Conservation (phyloP, 2,797 vertebrate species). For the Astyanax mexicanus region DNA sequence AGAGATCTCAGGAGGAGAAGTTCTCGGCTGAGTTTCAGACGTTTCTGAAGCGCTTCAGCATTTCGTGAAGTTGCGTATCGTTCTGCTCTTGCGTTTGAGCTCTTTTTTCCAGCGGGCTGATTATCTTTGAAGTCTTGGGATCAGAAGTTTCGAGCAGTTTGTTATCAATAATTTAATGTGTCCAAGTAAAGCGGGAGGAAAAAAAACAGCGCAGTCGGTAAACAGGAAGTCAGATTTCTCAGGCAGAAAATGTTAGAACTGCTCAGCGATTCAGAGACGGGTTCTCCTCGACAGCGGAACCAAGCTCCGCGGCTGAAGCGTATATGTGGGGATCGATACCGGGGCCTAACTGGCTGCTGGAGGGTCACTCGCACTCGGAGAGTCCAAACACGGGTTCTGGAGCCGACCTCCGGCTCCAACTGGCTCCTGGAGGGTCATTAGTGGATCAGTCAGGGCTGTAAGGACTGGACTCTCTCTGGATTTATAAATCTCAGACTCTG, state of each 20-base stretch:
- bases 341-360: not conserved
- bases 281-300: not conserved
- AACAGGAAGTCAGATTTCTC: not conserved
- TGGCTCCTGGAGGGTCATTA: not conserved
- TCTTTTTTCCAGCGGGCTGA: not conserved
- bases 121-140: not conserved
- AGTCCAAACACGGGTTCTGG: not conserved
- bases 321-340: not conserved
- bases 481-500: not conserved
- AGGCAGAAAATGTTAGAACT: not conserved
- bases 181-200: not conserved
- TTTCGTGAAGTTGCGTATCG: not conserved
- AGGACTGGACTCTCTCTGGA: not conserved
- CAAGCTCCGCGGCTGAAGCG: not conserved
- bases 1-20: no score
- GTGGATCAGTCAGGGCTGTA: not conserved
- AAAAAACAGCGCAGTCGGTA: not conserved
- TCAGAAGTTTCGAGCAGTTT: not conserved
- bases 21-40: not conserved
- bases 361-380: not conserved
- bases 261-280: not conserved
- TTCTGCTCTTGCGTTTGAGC: not conserved
- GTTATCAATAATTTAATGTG: conserved; percentile 14
- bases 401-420: not conserved
- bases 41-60: not conserved